Evolutionary conservation across 2,888 invertebrate species (phyloP), one percentile per base, ranked within the genome.

Genomic region (Pollenia amentaria): DNA sequence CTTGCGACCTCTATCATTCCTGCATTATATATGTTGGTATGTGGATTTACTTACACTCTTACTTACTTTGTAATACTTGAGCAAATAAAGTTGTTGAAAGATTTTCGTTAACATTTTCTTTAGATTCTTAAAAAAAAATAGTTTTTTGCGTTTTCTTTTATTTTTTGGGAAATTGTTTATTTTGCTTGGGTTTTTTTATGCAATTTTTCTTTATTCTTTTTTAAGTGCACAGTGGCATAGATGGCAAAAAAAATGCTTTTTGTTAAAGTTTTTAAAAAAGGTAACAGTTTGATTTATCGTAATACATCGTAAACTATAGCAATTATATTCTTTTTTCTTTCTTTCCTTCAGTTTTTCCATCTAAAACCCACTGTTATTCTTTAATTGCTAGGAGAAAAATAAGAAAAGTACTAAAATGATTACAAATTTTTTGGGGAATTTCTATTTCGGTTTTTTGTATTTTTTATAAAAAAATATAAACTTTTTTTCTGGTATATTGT

Each of bases 51-150:
- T 21, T 55, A 55, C 48, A 77, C 67, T 76, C 53, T 77, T 72
- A 42, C 51, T 67, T 46, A 14, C 29, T 81, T 82, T 29, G 57
- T 42, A 65, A 46, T 65, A 51, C 62, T 78, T 72, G 42, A 72
- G 55, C 65, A 64, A 72, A 48, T 65, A 79, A 82, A 79, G 82
- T 57, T 85, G 42, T 77, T 53, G 42, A 78, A 82, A 82, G 62
- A 78, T 62, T 78, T 82, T 82, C 18, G 11, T 48, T 1, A 60
- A 51, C 18, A 78, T 70, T 64, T 77, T 77, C 8, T 55, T 55
- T 44, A 21, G 42, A 29, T 29, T 29, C 42, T 72, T 8, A 7
- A 55, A 40, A 70, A 12, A 29, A 55, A 57, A 42, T 46, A 46
- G 46, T 46, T 69, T 42, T 72, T 42, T 40, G 46, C 38, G 1